Evolutionary conservation across 2,113 vertebrate genomes (phyloP).

Genomic region (Chaetorhynchus papuensis): DNA sequence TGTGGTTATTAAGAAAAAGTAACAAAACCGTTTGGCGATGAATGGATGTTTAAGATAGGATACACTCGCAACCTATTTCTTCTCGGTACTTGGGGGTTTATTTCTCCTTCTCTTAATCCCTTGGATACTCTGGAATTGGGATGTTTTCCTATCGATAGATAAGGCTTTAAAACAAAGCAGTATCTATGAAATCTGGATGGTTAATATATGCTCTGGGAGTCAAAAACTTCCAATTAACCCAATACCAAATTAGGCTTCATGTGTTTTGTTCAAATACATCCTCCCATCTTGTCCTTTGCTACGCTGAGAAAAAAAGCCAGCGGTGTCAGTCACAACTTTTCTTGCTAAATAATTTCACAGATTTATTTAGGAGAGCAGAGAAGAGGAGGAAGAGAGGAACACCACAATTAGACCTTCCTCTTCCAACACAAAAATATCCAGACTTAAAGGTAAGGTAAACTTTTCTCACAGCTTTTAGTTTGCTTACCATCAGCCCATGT

Average conservation of each 20-base stretch:
- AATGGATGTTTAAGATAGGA: constrained; percentile 76
- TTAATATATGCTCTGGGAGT: constrained; percentile 44
- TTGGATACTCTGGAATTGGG: constrained; percentile 52
- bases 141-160: constrained; percentile 61
- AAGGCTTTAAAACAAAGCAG: constrained; percentile 54
- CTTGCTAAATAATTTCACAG: constrained; percentile 61
- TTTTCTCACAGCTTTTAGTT: constrained; percentile 77
- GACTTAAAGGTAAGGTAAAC: constrained; percentile 75
- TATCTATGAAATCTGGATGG: constrained; percentile 42
- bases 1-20: constrained; percentile 67
- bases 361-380: constrained; percentile 54
- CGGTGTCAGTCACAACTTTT: constrained; percentile 28
- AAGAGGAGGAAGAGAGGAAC: constrained; percentile 59
- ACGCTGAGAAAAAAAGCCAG: constrained; percentile 26
- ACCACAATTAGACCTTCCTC: constrained; percentile 57
- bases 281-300: constrained; percentile 52
- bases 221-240: constrained; percentile 50
- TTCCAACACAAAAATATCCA: constrained; percentile 62
- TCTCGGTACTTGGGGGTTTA: neutral
- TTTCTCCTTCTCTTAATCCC: constrained; percentile 53
- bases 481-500: constrained; percentile 74
- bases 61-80: constrained; percentile 62
- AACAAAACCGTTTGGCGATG: constrained; percentile 66
- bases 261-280: constrained; percentile 30
- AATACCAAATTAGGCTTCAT: constrained; percentile 25